These are phyloP conservation scores for Cyclophora punctaria DNA, from an alignment of 2,888 invertebrate species.

Conservation along the genomic window DNA sequence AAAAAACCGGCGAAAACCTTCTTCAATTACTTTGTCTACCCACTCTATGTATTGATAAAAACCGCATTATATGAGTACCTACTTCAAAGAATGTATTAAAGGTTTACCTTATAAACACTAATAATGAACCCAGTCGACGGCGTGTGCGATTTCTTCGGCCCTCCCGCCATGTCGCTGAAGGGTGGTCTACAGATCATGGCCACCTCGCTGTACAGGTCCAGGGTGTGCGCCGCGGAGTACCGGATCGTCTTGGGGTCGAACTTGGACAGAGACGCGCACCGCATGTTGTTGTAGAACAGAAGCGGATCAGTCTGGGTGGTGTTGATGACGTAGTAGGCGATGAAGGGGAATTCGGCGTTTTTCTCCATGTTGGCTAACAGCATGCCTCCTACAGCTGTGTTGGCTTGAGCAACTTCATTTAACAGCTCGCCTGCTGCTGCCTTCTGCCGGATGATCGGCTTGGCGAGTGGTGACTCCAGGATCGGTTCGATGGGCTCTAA, in stretches of 20 bases:
- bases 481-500: constrained; percentile 90
- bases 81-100: not conserved
- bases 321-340: constrained; percentile 92
- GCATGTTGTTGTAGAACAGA: constrained; percentile 88
- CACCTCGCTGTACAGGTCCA: constrained; percentile 92
- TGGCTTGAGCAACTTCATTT: constrained; percentile 82
- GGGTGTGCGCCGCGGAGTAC: constrained; percentile 90
- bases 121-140: constrained; percentile 92
- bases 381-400: constrained; percentile 87
- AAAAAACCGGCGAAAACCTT: no score
- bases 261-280: constrained; percentile 87
- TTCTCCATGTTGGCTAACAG: constrained; percentile 92
- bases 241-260: constrained; percentile 86
- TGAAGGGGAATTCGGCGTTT: constrained; percentile 93
- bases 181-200: constrained; percentile 94
- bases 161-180: constrained; percentile 83
- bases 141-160: constrained; percentile 85
- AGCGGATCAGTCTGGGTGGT: constrained; percentile 89
- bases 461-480: constrained; percentile 87
- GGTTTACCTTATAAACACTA: constrained; percentile 86
- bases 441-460: constrained; percentile 86
- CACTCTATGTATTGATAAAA: no score
- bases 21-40: no score
- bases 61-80: not conserved
- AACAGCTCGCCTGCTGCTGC: constrained; percentile 85